Evolutionary conservation across 2,888 invertebrate species (phyloP).

Genomic region (Ochropleura leucogaster): DNA sequence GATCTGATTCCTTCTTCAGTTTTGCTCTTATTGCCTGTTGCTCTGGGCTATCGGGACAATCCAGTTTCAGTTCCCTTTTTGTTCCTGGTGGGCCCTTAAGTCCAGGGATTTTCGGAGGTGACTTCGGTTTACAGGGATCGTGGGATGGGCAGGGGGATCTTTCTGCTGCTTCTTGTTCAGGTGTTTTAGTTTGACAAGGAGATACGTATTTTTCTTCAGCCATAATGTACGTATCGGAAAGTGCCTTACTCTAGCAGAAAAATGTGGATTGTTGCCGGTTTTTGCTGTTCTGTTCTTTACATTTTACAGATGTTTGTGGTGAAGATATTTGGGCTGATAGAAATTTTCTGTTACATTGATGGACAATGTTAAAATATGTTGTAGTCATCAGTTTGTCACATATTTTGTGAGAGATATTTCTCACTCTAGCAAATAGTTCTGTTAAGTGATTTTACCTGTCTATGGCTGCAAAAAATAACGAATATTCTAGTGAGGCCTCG

Average conservation of each 20-base stretch:
- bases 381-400: conserved; percentile 1
- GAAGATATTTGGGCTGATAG: neutral
- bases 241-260: neutral
- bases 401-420: neutral
- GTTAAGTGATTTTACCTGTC: neutral
- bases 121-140: neutral
- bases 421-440: neutral
- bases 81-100: neutral
- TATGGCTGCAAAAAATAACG: neutral
- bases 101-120: neutral
- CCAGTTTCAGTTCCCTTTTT: neutral
- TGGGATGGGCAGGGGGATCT: neutral
- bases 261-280: neutral
- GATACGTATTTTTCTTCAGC: neutral
- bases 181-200: neutral
- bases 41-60: neutral
- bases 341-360: neutral
- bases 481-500: too few relatives aligned
- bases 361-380: neutral
- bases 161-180: neutral
- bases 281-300: neutral
- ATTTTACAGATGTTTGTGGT: neutral
- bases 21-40: too few relatives aligned
- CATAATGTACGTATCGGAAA: neutral
- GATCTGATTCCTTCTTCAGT: neutral